Base-by-base conservation (phyloP, 2,888 invertebrate genomes). In the Cordylochernes scorpioides region DNA sequence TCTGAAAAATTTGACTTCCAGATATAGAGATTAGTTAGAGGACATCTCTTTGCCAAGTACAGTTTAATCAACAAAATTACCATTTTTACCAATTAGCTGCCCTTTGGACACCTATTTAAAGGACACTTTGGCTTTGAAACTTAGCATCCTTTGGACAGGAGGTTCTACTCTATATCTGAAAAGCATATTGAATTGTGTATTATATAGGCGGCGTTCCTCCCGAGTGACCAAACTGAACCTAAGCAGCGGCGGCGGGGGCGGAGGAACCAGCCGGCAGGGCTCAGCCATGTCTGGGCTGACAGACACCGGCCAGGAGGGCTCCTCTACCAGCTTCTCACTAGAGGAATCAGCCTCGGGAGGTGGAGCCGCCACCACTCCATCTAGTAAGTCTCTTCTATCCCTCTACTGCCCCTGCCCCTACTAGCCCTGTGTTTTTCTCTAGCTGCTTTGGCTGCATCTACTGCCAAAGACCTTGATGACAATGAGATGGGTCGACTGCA, bases 401-500 rank as follows among this genome's bases (percentile, higher is more conserved):
- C n/a, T n/a, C n/a, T n/a, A n/a, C n/a, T n/a, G n/a, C n/a, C n/a
- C n/a, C n/a, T n/a, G n/a, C n/a, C n/a, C n/a, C n/a, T n/a, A n/a
- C n/a, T n/a, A n/a, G n/a, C n/a, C n/a, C n/a, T n/a, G n/a, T n/a
- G n/a, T n/a, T n/a, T n/a, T n/a, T n/a, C n/a, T n/a, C n/a, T n/a
- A n/a, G n/a, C n/a, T n/a, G n/a, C n/a, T n/a, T n/a, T 40, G 24
- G 42, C 44, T 42, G 41, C 45, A 24, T 40, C 45, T 30, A 48
- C 42, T 15, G 50, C 49, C 28, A 42, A 44, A 32, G 71, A 72
- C 48, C 68, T 70, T 44, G 88, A 88, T 56, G 86, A 88, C 51
- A 77, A 75, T 45, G 88, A 91, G 57, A 86, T 91, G 50, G 86
- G 88, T 21, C 67, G 88, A 27, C 62, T 91, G 33, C 88, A 91